Evolutionary conservation across 37 sponge, comb jelly and placozoan genomes (phyloP), one percentile per base, ranked within the genome.

Genomic region (Agelas oroides): DNA sequence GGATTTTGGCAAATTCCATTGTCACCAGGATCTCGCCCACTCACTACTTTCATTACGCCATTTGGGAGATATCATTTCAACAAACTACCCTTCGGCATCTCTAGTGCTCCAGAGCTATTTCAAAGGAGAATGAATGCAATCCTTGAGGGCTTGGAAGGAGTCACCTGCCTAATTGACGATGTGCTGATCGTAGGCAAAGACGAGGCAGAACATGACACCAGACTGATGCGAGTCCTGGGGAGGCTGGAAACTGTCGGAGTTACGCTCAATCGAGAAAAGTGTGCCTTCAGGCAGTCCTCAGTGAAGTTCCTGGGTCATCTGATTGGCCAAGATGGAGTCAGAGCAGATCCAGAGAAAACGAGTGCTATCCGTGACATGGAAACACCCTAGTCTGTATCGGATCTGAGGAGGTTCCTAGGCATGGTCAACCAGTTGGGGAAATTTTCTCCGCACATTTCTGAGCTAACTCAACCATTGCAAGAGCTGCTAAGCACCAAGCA

Each of bases 341-440:
- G 8, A 3, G 8, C 37, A 23, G 78, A 86, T 46, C 79, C 87
- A 18, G 87, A 77, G 60, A 86, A 78, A 54, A 53, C 37, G 18
- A 30, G 1, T 31, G 78, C 78, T 5, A 79, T 86, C 14, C 63
- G 5, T 0, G 2, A 86, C 20, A 41, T 79, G 71, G 2, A 35
- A 5, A 34, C 70, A 36, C 78, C 79, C 8, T 1, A 0, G 21
- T 6, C 3, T 8, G 46, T 46, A 8, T 3, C 6, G 8, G 46
- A 46, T 46, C 12, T 90, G n/a, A 30, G 85, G 30, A 41, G 86
- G 18, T 79, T 90, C 69, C 34, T 81, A 63, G 91, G 91, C 19
- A 90, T 85, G 91, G 81, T 79, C 3, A 90, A 84, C 41, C 80
- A 85, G 71, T 56, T 85, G 38, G 86, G 80, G 11, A 90, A 84